Percentiles rank a stretch among this genome's conserved stretches.
Evolutionary conservation across 2,113 vertebrate genomes (phyloP).

Genomic region (Prionailurus viverrinus): DNA sequence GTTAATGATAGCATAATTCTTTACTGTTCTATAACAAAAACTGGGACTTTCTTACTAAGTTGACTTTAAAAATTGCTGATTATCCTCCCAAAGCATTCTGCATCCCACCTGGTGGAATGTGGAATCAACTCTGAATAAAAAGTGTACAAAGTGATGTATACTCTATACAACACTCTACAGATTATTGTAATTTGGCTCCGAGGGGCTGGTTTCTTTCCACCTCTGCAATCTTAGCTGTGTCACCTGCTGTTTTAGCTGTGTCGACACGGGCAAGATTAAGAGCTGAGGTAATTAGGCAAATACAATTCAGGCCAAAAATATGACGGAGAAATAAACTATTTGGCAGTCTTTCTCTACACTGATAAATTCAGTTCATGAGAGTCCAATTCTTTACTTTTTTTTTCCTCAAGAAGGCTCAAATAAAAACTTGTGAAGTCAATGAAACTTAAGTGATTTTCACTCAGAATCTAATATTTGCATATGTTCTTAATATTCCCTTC

Average conservation of each 20-base stretch:
- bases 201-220: constrained; percentile 29
- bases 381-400: not conserved
- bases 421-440: constrained; percentile 13
- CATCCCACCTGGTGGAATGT: not conserved
- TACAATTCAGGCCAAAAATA: constrained; percentile 66
- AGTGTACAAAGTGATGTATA: not conserved
- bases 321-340: constrained; percentile 48
- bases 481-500: not conserved
- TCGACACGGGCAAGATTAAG: constrained; percentile 59
- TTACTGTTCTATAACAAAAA: not conserved
- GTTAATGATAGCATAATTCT: not conserved
- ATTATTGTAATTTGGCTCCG: constrained; percentile 35
- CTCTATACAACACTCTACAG: not conserved
- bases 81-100: not conserved
- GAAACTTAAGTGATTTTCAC: constrained; percentile 45
- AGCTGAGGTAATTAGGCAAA: constrained; percentile 63
- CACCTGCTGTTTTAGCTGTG: constrained; percentile 55
- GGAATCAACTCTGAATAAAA: constrained; percentile 37
- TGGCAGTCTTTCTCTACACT: not conserved
- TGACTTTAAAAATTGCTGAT: constrained; percentile 7
- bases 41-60: not conserved
- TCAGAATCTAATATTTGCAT: not conserved
- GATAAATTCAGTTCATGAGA: not conserved
- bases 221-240: not conserved
- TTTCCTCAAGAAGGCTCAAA: not conserved